A percentile compares a stretch with the other conserved stretches of the same genome.
These are phyloP conservation scores for Xanthia togata DNA, from an alignment of 2,888 invertebrate species.

Conservation along the genomic window DNA sequence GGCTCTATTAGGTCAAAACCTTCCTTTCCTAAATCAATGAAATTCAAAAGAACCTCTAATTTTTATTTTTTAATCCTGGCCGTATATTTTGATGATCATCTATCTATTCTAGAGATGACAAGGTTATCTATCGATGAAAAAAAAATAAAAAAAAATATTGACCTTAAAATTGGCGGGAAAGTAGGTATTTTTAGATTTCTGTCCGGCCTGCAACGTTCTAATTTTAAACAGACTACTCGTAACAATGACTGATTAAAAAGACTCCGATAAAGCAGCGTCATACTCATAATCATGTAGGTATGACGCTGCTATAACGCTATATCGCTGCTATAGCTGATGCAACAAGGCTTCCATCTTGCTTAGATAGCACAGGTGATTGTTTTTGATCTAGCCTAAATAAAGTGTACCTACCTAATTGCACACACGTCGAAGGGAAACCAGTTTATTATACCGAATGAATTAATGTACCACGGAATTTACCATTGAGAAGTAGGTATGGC, in stretches of 20 bases:
- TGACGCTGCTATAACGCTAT: too few species aligned
- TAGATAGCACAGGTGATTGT: constrained; percentile 22
- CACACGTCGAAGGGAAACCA: background rate
- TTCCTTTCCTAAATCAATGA: constrained; percentile 1
- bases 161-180: constrained; percentile 23
- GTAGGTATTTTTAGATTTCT: constrained; percentile 9
- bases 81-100: background rate
- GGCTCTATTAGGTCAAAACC: constrained; percentile 4
- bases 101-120: background rate
- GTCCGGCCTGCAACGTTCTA: background rate
- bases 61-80: background rate
- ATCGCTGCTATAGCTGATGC: constrained; percentile 60
- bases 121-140: background rate
- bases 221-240: background rate
- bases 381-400: constrained; percentile 18
- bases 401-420: background rate
- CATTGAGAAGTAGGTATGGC: background rate
- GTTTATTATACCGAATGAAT: background rate
- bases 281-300: too few species aligned
- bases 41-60: background rate
- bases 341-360: constrained; percentile 61
- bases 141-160: background rate
- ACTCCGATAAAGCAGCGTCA: background rate
- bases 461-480: background rate
- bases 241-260: constrained; percentile 11